phyloP scores from a whole-genome alignment of 1,140 invertebrate genomes.

The Bombus affinis region DNA sequence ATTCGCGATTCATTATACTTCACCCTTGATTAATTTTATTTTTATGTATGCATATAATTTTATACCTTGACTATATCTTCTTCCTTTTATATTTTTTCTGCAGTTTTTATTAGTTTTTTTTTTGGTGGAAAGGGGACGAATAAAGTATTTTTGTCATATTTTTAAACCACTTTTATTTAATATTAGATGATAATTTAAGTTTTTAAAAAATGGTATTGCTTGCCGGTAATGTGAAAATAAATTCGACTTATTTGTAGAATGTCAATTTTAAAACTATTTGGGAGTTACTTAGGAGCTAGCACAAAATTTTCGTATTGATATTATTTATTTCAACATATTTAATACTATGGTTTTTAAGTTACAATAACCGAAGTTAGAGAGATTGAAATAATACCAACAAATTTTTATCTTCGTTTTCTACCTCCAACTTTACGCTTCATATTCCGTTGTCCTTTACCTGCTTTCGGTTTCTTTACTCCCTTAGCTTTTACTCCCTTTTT shows the following conservation, averaged over 20 bases:
- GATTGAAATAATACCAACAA: not conserved
- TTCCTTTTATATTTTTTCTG: too few species aligned
- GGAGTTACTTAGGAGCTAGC: not conserved
- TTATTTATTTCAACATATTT: constrained; percentile 10
- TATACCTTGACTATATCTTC: not conserved
- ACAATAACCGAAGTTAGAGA: not conserved
- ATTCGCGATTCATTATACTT: not conserved
- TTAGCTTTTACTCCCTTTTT: constrained; percentile 79
- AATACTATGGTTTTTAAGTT: not conserved
- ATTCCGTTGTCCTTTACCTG: constrained; percentile 85
- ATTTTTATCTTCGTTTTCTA: constrained; percentile 84
- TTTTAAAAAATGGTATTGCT: not conserved
- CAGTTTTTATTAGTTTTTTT: too few species aligned
- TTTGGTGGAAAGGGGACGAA: not conserved
- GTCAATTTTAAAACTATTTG: not conserved
- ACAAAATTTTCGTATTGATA: not conserved
- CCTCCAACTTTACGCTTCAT: constrained; percentile 84
- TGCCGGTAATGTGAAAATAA: not conserved
- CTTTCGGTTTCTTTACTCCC: constrained; percentile 84
- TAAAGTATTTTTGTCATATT: not conserved
- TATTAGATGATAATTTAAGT: not conserved
- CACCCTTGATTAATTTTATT: not conserved
- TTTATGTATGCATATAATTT: too few species aligned
- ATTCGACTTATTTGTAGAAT: not conserved
- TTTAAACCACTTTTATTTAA: not conserved